Conservation (phyloP, 2,888 invertebrate species). For the Stictocephala bisonia region DNA sequence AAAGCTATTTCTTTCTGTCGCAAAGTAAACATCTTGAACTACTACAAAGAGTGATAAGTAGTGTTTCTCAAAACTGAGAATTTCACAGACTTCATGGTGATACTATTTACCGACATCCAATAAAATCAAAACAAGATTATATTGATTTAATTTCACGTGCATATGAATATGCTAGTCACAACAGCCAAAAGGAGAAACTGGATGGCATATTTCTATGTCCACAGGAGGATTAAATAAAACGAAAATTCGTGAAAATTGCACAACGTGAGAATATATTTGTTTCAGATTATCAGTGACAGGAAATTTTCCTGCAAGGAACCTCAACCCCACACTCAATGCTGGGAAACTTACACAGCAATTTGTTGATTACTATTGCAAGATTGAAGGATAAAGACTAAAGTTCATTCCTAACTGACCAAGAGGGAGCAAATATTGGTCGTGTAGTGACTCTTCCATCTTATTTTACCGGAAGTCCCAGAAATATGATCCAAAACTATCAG, state of each 20-base stretch:
- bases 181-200: too few species aligned
- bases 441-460: conserved; percentile 29
- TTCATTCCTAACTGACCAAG: neutral
- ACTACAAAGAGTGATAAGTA: too few species aligned
- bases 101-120: too few species aligned
- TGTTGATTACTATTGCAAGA: conserved; percentile 30
- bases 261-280: conserved; percentile 23
- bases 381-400: conserved; percentile 42
- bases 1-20: too few species aligned
- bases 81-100: too few species aligned
- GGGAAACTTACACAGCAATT: conserved; percentile 45
- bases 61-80: too few species aligned
- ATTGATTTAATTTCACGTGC: too few species aligned
- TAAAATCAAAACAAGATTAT: too few species aligned
- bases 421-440: neutral
- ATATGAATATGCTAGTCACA: too few species aligned
- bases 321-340: conserved; percentile 42
- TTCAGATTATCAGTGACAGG: neutral
- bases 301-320: conserved; percentile 12
- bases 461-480: conserved; percentile 37
- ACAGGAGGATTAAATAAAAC: neutral
- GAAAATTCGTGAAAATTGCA: conserved; percentile 12
- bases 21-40: too few species aligned
- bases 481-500: conserved; percentile 36
- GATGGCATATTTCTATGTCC: conserved; percentile 38